phyloP scores from a whole-genome alignment of 2,797 vertebrate species.

The Dermochelys coriacea region DNA sequence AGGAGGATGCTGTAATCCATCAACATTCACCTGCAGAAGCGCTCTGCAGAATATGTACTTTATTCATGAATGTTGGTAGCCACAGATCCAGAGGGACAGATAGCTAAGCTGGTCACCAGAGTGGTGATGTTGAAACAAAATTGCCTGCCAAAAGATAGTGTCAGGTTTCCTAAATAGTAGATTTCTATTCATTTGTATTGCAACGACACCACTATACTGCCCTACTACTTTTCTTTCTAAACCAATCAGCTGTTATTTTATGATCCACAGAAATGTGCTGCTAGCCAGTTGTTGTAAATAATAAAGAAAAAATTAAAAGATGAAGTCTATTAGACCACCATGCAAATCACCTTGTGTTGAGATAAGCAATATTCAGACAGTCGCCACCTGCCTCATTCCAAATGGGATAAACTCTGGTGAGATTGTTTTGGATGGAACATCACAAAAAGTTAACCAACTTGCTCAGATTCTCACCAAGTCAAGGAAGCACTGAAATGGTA shows the following conservation, averaged over 20 bases:
- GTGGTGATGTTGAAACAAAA: slow-evolving; percentile 7
- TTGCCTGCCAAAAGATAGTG: not conserved
- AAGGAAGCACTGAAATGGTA: not conserved
- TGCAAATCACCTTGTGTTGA: slow-evolving; percentile 75
- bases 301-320: slow-evolving; percentile 68
- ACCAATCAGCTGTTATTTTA: slow-evolving; percentile 15
- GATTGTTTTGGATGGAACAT: not conserved
- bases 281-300: slow-evolving; percentile 57
- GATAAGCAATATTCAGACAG: slow-evolving; percentile 57
- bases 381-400: slow-evolving; percentile 77
- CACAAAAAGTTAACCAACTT: not conserved
- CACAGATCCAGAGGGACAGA: not conserved
- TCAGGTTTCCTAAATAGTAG: not conserved
- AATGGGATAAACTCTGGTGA: not conserved
- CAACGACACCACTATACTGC: not conserved
- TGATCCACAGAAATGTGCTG: slow-evolving; percentile 39
- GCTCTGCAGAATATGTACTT: not conserved
- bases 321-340: slow-evolving; percentile 69
- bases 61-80: slow-evolving; percentile 2
- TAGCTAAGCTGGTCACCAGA: not conserved
- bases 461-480: not conserved
- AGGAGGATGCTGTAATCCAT: not conserved
- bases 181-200: not conserved
- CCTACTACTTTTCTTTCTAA: not conserved
- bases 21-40: not conserved